phyloP scores from a whole-genome alignment of 2,113 vertebrate genomes.

The Misgurnus mizolepis region DNA sequence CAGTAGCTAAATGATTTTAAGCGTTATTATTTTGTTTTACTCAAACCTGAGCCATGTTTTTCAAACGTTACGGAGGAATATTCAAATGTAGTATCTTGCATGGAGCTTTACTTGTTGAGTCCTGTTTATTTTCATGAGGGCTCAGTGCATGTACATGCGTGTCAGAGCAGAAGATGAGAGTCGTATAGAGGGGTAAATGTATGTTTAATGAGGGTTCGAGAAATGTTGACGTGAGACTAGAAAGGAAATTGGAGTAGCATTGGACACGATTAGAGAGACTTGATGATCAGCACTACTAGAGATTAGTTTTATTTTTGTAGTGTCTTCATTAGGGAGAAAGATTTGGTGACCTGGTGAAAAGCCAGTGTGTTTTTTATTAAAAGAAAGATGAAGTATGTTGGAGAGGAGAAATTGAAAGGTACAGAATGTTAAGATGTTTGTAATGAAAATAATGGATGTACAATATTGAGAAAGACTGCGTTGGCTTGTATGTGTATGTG shows the following conservation, averaged over 20 bases:
- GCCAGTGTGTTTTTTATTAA: conserved; percentile 36
- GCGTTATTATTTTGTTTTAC: conserved; percentile 36
- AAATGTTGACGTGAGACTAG: conserved; percentile 47
- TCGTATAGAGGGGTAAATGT: conserved; percentile 20
- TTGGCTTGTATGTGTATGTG: conserved; percentile 63
- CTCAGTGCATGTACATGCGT: conserved; percentile 49
- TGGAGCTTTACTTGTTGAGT: conserved; percentile 64
- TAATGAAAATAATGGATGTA: conserved; percentile 29
- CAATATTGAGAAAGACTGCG: conserved; percentile 45
- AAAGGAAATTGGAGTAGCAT: conserved; percentile 45
- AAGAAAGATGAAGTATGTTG: conserved; percentile 58
- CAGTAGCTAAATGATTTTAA: conserved; percentile 20
- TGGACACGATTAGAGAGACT: conserved; percentile 44
- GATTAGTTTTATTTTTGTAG: conserved; percentile 30
- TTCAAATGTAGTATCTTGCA: conserved; percentile 74
- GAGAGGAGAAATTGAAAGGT: conserved; percentile 52
- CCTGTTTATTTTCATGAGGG: conserved; percentile 43
- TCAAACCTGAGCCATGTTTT: conserved; percentile 77
- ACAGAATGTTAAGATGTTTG: conserved; percentile 51
- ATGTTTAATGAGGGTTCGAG: conserved; percentile 60
- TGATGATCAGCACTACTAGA: conserved; percentile 25
- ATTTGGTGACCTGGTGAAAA: conserved; percentile 48
- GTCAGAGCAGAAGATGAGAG: conserved; percentile 45
- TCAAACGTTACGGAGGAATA: conserved; percentile 55
- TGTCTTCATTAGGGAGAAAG: conserved; percentile 49